Conservation (phyloP, 2,113 vertebrate species). For the Ophiodon elongatus region DNA sequence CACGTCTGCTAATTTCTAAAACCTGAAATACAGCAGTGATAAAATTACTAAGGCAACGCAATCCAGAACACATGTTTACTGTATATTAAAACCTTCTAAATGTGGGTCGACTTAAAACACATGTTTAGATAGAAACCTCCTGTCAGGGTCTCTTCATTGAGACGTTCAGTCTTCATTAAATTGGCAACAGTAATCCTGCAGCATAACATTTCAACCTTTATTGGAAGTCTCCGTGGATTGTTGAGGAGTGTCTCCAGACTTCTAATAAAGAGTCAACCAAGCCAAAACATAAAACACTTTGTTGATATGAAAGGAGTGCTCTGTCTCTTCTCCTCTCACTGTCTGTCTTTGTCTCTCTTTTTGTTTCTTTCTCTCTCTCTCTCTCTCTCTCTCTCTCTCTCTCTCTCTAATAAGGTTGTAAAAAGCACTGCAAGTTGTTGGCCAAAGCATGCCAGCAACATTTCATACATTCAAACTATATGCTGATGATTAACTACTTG, state of each 20-base stretch:
- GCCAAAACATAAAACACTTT: constrained; percentile 35
- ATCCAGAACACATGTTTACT: constrained; percentile 67
- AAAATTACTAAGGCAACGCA: constrained; percentile 61
- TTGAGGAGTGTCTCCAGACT: constrained; percentile 49
- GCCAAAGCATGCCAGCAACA: constrained; percentile 10
- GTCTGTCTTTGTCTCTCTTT: constrained; percentile 4
- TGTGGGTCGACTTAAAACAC: constrained; percentile 48
- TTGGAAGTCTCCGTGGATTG: constrained; percentile 42
- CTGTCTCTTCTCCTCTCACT: neutral
- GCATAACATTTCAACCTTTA: constrained; percentile 63
- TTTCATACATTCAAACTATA: constrained; percentile 3
- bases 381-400: constrained; percentile 2
- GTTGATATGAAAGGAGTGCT: constrained; percentile 23
- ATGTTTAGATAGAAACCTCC: constrained; percentile 54
- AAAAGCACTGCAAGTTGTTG: constrained; percentile 11
- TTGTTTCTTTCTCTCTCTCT: constrained; percentile 1
- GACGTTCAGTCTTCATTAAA: constrained; percentile 55
- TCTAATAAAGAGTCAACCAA: constrained; percentile 39
- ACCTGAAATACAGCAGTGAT: constrained; percentile 58
- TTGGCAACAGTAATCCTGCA: constrained; percentile 54
- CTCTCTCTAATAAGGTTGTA: neutral
- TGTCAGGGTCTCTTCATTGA: constrained; percentile 19
- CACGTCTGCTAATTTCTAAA: constrained; percentile 76
- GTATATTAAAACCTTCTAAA: constrained; percentile 22
- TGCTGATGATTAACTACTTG: constrained; percentile 7